A percentile compares a stretch with the other conserved stretches of the same genome.
Conservation (phyloP, 2,888 invertebrate genomes). For the Eutolmus rufibarbis region DNA sequence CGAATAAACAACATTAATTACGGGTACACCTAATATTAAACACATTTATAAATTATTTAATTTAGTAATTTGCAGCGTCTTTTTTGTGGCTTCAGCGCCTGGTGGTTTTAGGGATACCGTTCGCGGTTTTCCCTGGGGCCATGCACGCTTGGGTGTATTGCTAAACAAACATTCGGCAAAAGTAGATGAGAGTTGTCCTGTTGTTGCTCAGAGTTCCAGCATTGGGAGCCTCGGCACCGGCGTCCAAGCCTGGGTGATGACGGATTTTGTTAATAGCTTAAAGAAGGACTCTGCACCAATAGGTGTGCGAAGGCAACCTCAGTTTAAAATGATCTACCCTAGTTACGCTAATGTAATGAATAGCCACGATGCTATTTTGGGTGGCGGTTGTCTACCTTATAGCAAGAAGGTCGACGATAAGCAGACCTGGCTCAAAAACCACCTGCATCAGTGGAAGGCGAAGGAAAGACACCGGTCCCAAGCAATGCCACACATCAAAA, state of each 20-base stretch:
- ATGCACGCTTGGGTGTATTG: slow-evolving; percentile 69
- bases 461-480: slow-evolving; percentile 71
- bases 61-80: slow-evolving; percentile 69
- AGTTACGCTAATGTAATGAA: slow-evolving; percentile 81
- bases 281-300: slow-evolving; percentile 65
- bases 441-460: slow-evolving; percentile 86
- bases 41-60: background rate
- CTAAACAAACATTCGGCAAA: slow-evolving; percentile 72
- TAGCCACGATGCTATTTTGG: slow-evolving; percentile 84
- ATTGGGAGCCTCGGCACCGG: slow-evolving; percentile 84
- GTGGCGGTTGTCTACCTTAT: slow-evolving; percentile 91
- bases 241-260: slow-evolving; percentile 76
- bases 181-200: slow-evolving; percentile 69
- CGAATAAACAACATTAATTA: background rate
- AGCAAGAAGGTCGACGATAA: slow-evolving; percentile 76
- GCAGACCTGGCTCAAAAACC: slow-evolving; percentile 82
- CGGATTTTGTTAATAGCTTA: slow-evolving; percentile 74
- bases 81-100: slow-evolving; percentile 84
- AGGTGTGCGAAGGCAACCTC: slow-evolving; percentile 66
- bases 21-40: background rate
- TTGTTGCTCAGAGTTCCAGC: slow-evolving; percentile 89
- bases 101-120: slow-evolving; percentile 74
- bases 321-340: slow-evolving; percentile 76
- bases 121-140: slow-evolving; percentile 69
- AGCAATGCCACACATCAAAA: slow-evolving; percentile 96